Evolutionary conservation across 2,113 vertebrate species (phyloP).

Genomic region (Baryphthengus martii): DNA sequence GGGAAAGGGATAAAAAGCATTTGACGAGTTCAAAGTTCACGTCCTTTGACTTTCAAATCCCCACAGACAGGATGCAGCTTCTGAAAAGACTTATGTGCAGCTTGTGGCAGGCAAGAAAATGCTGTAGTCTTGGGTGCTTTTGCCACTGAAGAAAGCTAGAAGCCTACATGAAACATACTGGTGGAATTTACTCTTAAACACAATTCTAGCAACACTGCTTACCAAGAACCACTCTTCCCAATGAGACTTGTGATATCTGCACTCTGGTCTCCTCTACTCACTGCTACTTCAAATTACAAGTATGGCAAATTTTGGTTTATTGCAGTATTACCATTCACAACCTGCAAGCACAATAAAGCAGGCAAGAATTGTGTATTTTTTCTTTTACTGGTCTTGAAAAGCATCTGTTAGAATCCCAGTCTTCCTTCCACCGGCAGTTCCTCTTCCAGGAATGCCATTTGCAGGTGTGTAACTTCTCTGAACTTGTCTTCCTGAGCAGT

Average conservation of each 20-base stretch:
- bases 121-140: not conserved
- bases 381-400: not conserved
- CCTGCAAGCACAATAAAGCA: not conserved
- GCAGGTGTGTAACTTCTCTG: not conserved
- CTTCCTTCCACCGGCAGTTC: not conserved
- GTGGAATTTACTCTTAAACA: not conserved
- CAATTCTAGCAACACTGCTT: not conserved
- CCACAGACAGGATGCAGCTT: not conserved
- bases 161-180: not conserved
- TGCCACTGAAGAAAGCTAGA: not conserved
- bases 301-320: not conserved
- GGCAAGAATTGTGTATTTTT: not conserved
- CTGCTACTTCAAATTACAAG: not conserved
- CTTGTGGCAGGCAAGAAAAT: not conserved
- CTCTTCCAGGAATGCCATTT: not conserved
- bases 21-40: not conserved
- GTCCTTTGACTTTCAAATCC: not conserved
- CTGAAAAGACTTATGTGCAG: not conserved
- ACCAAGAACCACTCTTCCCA: not conserved
- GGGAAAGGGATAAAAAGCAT: not conserved
- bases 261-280: not conserved
- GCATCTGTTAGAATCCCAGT: not conserved
- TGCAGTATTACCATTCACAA: not conserved
- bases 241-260: not conserved
- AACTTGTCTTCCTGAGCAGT: not conserved